These are phyloP conservation scores for Numenius arquata DNA, from an alignment of 2,113 vertebrate genomes.

Conservation along the genomic window DNA sequence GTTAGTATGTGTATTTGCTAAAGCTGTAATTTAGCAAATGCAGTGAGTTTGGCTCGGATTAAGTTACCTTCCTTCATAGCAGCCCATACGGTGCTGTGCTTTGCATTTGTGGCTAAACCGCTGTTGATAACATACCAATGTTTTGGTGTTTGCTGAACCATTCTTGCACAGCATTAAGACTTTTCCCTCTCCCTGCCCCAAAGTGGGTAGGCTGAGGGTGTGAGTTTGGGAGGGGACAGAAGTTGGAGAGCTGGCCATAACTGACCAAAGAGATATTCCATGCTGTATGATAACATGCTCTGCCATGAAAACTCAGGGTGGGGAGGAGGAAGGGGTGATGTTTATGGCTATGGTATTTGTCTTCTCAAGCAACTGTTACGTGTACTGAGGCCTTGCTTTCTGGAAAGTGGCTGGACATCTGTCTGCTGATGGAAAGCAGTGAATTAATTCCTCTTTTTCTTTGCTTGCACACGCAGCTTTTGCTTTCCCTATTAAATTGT, in stretches of 20 bases:
- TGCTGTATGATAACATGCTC: background rate
- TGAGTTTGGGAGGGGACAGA: background rate
- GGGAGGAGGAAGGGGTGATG: background rate
- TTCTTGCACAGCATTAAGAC: background rate
- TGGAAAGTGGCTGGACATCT: background rate
- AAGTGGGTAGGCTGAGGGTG: accelerated
- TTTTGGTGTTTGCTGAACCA: background rate
- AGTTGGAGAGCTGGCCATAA: background rate
- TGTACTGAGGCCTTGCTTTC: background rate
- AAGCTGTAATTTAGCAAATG: background rate
- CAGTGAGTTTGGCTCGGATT: background rate
- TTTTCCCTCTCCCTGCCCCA: background rate
- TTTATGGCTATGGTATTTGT: background rate
- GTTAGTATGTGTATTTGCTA: background rate
- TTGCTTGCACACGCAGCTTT: background rate
- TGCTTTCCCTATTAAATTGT: background rate
- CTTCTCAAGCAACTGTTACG: background rate
- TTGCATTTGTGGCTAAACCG: background rate
- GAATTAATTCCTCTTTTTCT: background rate
- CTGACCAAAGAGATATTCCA: background rate
- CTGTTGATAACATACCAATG: background rate
- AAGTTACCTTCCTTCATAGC: background rate
- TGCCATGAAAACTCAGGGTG: background rate
- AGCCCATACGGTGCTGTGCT: background rate
- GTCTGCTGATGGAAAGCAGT: background rate